Conservation (phyloP, 1,140 invertebrate species). For the Lasaia peninsularis region DNA sequence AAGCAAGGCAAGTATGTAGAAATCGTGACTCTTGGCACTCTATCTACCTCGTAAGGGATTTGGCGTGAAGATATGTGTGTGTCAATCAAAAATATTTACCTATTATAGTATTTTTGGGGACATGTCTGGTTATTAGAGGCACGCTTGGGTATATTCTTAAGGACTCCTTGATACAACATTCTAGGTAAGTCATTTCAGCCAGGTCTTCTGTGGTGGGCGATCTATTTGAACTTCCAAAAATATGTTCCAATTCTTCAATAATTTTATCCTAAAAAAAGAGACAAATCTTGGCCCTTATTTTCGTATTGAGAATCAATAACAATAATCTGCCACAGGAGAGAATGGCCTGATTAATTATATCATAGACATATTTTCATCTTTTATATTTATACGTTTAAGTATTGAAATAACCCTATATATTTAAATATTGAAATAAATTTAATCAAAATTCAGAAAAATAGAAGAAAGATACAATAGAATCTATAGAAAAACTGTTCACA, state of each 20-base stretch:
- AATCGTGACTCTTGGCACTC: no score
- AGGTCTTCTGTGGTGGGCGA: slow-evolving; percentile 76
- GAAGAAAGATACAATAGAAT: no score
- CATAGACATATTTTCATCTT: no score
- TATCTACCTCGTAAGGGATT: no score
- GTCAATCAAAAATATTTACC: slow-evolving; percentile 45
- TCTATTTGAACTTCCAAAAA: slow-evolving; percentile 74
- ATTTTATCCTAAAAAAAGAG: slow-evolving; percentile 76
- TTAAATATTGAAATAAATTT: no score
- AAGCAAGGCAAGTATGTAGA: no score
- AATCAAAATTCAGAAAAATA: no score
- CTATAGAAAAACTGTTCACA: no score
- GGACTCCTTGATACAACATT: slow-evolving; percentile 81
- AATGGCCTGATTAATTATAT: no score
- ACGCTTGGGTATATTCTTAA: slow-evolving; percentile 82
- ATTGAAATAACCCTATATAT: no score
- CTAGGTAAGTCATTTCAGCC: slow-evolving; percentile 80
- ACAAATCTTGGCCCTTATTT: background rate
- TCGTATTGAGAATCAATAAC: background rate
- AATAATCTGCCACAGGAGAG: no score
- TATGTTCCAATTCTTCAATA: slow-evolving; percentile 78
- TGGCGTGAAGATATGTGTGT: background rate
- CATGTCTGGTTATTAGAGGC: slow-evolving; percentile 78
- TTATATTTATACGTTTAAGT: no score
- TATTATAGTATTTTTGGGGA: slow-evolving; percentile 74